phyloP scores from a whole-genome alignment of 2,797 vertebrate genomes.

The Rhadinocentrus ornatus region DNA sequence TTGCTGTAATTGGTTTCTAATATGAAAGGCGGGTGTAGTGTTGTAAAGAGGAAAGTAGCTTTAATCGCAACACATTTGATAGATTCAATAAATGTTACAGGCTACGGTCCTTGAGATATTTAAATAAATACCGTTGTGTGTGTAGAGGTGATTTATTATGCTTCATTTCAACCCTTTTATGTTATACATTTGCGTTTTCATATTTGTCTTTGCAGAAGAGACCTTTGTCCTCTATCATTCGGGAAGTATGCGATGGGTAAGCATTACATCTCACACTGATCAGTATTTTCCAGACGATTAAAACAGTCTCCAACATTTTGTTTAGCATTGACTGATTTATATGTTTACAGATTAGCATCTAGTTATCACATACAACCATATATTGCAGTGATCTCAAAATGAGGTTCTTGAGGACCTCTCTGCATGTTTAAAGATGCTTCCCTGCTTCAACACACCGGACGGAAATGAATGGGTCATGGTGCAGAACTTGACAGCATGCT shows the following conservation, averaged over 20 bases:
- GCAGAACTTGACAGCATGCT: neutral
- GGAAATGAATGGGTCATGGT: neutral
- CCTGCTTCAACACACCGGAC: neutral
- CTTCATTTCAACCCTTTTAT: slow-evolving; percentile 2
- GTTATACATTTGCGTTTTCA: slow-evolving; percentile 10
- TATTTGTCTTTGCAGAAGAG: slow-evolving; percentile 87
- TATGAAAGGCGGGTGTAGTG: neutral
- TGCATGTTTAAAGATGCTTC: neutral
- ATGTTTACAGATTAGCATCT: neutral
- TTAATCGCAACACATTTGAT: neutral
- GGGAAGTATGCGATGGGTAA: slow-evolving; percentile 98
- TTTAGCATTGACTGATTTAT: neutral
- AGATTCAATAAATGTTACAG: neutral
- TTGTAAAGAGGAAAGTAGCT: neutral
- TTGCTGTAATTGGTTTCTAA: slow-evolving; percentile 1
- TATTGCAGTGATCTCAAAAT: neutral
- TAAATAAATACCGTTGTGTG: neutral
- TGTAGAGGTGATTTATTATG: neutral
- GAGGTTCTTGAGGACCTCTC: no score
- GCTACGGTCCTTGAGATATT: neutral
- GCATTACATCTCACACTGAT: slow-evolving; percentile 40
- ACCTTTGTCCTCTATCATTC: slow-evolving; percentile 93
- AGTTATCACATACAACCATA: neutral
- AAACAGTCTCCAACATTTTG: neutral
- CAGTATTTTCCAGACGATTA: slow-evolving; percentile 1